Base-by-base conservation (phyloP, 2,888 invertebrate species). In the Phymatocera aterrima region DNA sequence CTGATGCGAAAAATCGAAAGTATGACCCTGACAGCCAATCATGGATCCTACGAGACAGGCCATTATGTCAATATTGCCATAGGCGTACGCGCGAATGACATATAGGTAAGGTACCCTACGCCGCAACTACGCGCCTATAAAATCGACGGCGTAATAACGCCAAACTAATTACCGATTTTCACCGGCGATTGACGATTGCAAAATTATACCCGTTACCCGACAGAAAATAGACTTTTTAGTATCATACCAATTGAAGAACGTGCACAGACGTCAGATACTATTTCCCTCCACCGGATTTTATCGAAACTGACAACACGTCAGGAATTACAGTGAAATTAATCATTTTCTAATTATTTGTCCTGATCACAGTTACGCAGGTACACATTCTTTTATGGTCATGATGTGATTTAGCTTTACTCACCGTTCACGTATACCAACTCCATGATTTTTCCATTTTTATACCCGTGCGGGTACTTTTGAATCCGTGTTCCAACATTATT, bases 91-190 rank as follows among this genome's bases (percentile, higher is more conserved):
- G 31, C 48, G 72, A 18, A 28, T 31, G 31, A 48, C 72, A 48
- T 72, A 51, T 51, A 72, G 68, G 46, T 68, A 72, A n/a, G n/a
- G n/a, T n/a, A n/a, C n/a, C 21, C 31, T 24, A 10, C 34, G 68
- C 68, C 51, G 43, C 72, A 12, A 72, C 24, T 68, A 68, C 15
- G 24, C 15, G 28, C 46, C 43, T 64, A 43, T n/a, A 72, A n/a
- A n/a, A n/a, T n/a, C 34, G 28, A n/a, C 51, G 48, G 48, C 37
- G 34, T 40, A 65, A 78, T 78, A 78, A 78, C 68, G 68, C 34
- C 57, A 54, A 70, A 78, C 78, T 78, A 78, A 78, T 78, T 78
- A 78, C 68, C 78, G 78, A 78, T 78, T 78, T 78, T 78, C 78
- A 70, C 68, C 78, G 60, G 43, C 77, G 77, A 77, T 60, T 77